phyloP scores from a whole-genome alignment of 2,113 vertebrate species.

The Leucoraja erinaceus region DNA sequence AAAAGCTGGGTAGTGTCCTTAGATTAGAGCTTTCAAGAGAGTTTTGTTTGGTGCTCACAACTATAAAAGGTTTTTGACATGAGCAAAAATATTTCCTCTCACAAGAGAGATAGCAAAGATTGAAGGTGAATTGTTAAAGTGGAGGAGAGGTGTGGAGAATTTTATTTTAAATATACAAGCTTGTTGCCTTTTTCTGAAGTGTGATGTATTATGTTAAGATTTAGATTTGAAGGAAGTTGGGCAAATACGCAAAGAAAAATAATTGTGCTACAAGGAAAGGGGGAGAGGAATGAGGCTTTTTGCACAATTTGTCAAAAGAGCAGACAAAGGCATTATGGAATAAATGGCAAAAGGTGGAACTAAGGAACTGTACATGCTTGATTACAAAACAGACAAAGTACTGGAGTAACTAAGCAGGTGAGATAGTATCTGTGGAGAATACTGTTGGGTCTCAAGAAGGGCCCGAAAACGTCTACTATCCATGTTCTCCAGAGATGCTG shows the following conservation, averaged over 20 bases:
- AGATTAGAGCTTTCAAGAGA: background rate
- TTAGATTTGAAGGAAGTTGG: background rate
- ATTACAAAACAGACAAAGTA: too few relatives aligned
- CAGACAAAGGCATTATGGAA: background rate
- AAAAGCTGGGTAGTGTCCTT: background rate
- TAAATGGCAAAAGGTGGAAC: background rate
- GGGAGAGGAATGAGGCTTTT: background rate
- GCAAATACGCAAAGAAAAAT: background rate
- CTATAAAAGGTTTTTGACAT: background rate
- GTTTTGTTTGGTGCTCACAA: background rate
- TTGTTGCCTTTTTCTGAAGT: too few relatives aligned
- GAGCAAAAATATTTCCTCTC: background rate
- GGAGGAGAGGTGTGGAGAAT: background rate
- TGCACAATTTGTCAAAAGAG: background rate
- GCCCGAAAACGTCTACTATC: too few relatives aligned
- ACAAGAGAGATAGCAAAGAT: background rate
- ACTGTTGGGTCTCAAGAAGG: too few relatives aligned
- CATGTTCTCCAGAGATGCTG: too few relatives aligned
- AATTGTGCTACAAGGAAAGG: background rate
- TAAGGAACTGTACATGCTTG: too few relatives aligned
- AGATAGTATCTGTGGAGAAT: too few relatives aligned
- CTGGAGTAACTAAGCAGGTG: too few relatives aligned
- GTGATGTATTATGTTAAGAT: too few relatives aligned
- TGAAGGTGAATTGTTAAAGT: background rate
- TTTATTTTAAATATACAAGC: too few relatives aligned